A percentile compares a stretch with the other conserved stretches of the same genome.
Conservation (phyloP, 2,888 invertebrate genomes). For the Cyaniris semiargus region DNA sequence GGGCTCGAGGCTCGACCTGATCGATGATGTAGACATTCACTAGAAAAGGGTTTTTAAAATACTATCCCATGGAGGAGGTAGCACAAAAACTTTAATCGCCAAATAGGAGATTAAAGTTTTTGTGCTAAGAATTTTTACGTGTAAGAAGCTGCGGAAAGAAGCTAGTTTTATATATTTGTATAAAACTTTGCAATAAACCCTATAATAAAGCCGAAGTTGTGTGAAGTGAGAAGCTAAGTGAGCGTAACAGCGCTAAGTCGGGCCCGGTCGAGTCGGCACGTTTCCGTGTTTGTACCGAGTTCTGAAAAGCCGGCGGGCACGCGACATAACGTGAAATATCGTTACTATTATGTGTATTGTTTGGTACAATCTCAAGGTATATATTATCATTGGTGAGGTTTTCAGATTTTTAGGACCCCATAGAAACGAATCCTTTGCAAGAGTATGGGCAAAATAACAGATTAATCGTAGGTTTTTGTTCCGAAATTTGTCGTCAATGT, state of each 20-base stretch:
- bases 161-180: neutral
- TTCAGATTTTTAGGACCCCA: neutral
- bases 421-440: too few relatives aligned
- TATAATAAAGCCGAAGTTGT: neutral
- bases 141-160: neutral
- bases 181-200: neutral
- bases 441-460: too few relatives aligned
- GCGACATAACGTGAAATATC: slow-evolving; percentile 15
- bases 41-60: too few relatives aligned
- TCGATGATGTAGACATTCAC: too few relatives aligned
- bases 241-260: neutral
- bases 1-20: too few relatives aligned
- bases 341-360: neutral
- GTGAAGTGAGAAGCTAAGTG: slow-evolving; percentile 1
- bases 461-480: too few relatives aligned
- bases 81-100: too few relatives aligned
- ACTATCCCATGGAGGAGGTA: too few relatives aligned
- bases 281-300: neutral
- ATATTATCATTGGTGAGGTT: neutral
- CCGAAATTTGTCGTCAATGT: too few relatives aligned
- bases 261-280: neutral
- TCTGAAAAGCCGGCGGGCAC: neutral
- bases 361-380: neutral
- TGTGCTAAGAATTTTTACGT: too few relatives aligned
- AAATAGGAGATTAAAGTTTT: too few relatives aligned